These are phyloP conservation scores for Recurvirostra avosetta DNA, from an alignment of 2,113 vertebrate genomes.

Conservation along the genomic window DNA sequence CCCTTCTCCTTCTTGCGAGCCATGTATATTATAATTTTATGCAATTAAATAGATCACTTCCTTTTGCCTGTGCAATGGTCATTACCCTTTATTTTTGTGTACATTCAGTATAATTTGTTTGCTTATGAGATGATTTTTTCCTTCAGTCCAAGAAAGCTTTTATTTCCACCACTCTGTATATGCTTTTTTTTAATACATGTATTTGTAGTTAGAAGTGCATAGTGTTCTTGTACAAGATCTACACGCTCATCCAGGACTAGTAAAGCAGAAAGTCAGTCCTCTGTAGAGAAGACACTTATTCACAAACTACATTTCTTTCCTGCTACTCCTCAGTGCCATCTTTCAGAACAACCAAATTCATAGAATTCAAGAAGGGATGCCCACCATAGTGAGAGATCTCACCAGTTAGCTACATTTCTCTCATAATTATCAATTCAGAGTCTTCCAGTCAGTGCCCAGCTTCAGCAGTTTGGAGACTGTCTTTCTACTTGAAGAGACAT, in stretches of 20 bases:
- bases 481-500: neutral
- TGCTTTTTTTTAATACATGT: neutral
- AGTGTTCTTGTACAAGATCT: neutral
- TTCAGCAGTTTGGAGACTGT: neutral
- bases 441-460: neutral
- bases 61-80: constrained; percentile 12
- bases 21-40: neutral
- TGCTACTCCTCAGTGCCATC: neutral
- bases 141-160: neutral
- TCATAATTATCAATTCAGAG: neutral
- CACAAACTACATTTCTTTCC: neutral
- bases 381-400: neutral
- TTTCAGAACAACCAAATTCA: neutral
- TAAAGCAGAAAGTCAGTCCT: neutral
- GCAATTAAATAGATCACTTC: constrained; percentile 7
- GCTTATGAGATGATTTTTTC: neutral
- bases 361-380: neutral
- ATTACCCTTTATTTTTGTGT: constrained; percentile 30
- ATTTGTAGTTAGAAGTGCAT: neutral
- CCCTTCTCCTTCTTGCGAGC: neutral
- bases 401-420: neutral
- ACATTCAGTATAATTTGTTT: constrained; percentile 21
- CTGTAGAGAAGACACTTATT: neutral
- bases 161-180: neutral
- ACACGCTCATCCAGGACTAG: neutral